Base-by-base conservation (phyloP, 2,113 vertebrate species). In the Rhinoptilus africanus region DNA sequence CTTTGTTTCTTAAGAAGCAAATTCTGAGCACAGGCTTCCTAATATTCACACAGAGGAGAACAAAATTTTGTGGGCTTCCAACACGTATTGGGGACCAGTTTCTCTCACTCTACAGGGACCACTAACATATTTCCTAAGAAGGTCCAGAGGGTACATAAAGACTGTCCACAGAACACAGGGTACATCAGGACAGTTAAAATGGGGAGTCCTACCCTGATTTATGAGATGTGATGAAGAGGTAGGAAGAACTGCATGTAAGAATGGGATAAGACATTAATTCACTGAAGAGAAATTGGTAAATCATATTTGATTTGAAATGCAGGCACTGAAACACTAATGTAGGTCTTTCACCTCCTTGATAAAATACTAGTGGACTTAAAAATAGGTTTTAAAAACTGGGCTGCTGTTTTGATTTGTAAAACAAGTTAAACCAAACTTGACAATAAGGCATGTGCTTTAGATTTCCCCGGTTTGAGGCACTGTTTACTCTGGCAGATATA, bases 391-490 rank as follows among this genome's bases (percentile, higher is more conserved):
- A 96, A 97, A 98, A 97, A 92, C 73, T 57, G 81, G 94, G 88
- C 96, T 97, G 96, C 96, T 98, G 85, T 97, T 98, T 95, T 97
- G 91, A 94, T 97, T 96, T 98, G 94, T 96, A 94, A 97, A 98
- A 96, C 88, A 97, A 98, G 96, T 98, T 97, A 96, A 97, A 96
- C 96, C 96, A 97, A 98, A 98, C 93, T 94, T 98, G 97, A 98
- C 96, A 97, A 97, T 97, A 97, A 97, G 62, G 96, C 97, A 98
- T 97, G 96, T 98, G 96, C 97, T 98, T 98, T 98, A 96, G 95
- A 97, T 98, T 98, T 98, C 73, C 94, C 97, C 97, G 97, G 94
- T 98, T 98, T 95, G 97, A 92, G 76, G 93, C 95, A 96, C 94
- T 98, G 97, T 98, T 98, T 98, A 98, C 96, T 97, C 97, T 98